A percentile compares a stretch with the other conserved stretches of the same genome.
Conservation (phyloP, 2,888 invertebrate species). For the Meiosimyza decipiens region DNA sequence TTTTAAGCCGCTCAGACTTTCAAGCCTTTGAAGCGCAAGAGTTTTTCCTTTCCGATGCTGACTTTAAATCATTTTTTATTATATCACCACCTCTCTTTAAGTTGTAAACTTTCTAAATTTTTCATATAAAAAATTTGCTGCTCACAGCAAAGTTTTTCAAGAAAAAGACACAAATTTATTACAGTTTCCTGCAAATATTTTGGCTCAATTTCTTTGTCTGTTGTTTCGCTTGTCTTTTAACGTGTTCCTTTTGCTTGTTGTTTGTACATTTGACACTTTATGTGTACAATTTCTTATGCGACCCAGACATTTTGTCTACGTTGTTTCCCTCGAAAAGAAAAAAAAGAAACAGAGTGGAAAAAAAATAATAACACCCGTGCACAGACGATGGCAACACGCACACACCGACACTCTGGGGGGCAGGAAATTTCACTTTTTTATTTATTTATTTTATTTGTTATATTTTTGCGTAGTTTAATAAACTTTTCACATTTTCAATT, state of each 20-base stretch:
- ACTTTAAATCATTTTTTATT: too few species aligned
- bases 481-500: neutral
- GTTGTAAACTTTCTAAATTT: too few species aligned
- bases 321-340: neutral
- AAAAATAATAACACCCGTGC: constrained; percentile 1
- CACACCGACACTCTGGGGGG: neutral
- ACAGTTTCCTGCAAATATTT: too few species aligned
- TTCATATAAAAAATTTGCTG: too few species aligned
- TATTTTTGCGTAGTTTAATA: neutral
- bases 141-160: too few species aligned
- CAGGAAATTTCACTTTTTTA: neutral
- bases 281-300: constrained; percentile 8
- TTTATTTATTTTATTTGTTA: neutral
- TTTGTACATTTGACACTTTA: constrained; percentile 8
- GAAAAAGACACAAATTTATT: too few species aligned
- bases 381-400: constrained; percentile 18
- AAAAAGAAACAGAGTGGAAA: neutral
- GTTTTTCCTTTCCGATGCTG: too few species aligned
- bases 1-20: too few species aligned
- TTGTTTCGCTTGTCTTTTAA: too few species aligned
- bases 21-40: too few species aligned
- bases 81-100: too few species aligned
- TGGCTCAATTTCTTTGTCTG: too few species aligned
- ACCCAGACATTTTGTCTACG: constrained; percentile 29
- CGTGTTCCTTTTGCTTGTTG: neutral